Evolutionary conservation across 2,113 vertebrate species (phyloP), one percentile per base, ranked within the genome.

Genomic region (Neolamprologus fasciatus): DNA sequence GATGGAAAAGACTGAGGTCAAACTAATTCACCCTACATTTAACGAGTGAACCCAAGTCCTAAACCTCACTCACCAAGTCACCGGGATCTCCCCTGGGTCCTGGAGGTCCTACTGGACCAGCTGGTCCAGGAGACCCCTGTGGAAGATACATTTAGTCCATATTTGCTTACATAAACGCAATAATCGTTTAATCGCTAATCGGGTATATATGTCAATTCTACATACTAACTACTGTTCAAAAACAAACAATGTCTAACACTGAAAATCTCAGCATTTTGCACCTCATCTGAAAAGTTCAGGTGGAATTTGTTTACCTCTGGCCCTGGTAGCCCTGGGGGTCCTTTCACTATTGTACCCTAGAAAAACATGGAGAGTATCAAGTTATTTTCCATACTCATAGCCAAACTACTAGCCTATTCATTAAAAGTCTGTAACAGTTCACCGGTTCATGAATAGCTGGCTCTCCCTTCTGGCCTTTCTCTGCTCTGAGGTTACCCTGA

Each of bases 71-170:
- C 93, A 99, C 98, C 97, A 89, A 76, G 54, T 97, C 96, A 35
- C 98, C 98, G 1, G 95, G 96, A 90, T 98, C 98, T 84, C 98
- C 98, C 2, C 93, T 92, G n/a, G 96, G 97, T 89, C 98, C 98
- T 76, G 95, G 92, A 40, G 97, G 94, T 8, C 97, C 97, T 14
- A 68, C 89, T 84, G 95, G 93, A 83, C 96, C 97, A 66, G 92
- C 91, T 90, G 93, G 87, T 9, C 96, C 96, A 28, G 88, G 28
- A 12, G 95, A 89, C n/a, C 97, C 96, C 96, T 97, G 78, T 9
- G 16, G 76, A 91, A 50, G 23, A 91, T 63, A 89, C 17, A 86
- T 71, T 86, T 23, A 86, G 26, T 85, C 28, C 42, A 68, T 68
- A 37, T 68, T 68, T 68, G 7, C 19, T 21, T 68, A 68, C 63